Percentiles rank a stretch among this genome's conserved stretches.
Conservation (phyloP, 2,888 invertebrate species). For the Noctua comes region DNA sequence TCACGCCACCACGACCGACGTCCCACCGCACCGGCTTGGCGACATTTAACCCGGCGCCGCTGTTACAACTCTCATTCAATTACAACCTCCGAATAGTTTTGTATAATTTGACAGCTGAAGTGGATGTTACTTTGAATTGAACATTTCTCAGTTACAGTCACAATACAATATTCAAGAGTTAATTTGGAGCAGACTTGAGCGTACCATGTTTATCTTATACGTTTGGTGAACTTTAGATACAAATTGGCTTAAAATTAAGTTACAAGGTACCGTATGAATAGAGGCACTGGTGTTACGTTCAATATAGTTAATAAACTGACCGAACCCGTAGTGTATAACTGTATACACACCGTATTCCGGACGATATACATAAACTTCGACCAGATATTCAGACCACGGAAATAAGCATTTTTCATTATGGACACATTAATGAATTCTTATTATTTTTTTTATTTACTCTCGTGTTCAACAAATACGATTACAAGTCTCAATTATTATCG, state of each 20-base stretch:
- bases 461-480: too few species aligned
- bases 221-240: slow-evolving; percentile 1
- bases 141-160: slow-evolving; percentile 12
- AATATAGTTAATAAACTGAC: slow-evolving; percentile 11
- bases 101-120: slow-evolving; percentile 32
- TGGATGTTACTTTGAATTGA: slow-evolving; percentile 22
- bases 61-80: slow-evolving; percentile 49
- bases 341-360: too few species aligned
- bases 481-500: background rate
- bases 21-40: background rate
- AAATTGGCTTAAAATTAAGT: slow-evolving; percentile 27
- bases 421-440: too few species aligned
- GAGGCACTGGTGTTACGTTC: background rate
- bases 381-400: too few species aligned
- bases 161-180: slow-evolving; percentile 32
- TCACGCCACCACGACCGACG: background rate
- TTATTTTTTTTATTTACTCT: too few species aligned
- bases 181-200: slow-evolving; percentile 29
- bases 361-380: too few species aligned
- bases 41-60: slow-evolving; percentile 25
- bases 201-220: slow-evolving; percentile 43
- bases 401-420: too few species aligned
- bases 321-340: background rate
- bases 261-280: background rate
- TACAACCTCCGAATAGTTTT: slow-evolving; percentile 38